These are phyloP conservation scores for Malurus splendens DNA, from an alignment of 2,797 vertebrate genomes.

Conservation along the genomic window DNA sequence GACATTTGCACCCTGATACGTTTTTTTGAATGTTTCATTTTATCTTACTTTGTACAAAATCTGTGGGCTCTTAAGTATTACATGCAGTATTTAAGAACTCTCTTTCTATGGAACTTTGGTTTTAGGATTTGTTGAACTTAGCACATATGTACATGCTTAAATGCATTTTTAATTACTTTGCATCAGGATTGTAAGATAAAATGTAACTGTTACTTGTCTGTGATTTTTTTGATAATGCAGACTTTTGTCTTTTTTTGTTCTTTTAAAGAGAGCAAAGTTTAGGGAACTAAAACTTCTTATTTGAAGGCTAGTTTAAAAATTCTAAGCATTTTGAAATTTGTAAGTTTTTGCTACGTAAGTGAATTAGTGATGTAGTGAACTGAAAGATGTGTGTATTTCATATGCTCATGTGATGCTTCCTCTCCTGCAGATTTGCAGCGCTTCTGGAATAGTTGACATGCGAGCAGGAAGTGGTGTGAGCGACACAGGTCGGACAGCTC, in stretches of 20 bases:
- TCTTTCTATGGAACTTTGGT: not conserved
- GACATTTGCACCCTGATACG: not conserved
- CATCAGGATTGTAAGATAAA: not conserved
- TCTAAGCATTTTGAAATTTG: not conserved
- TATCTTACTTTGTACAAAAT: not conserved
- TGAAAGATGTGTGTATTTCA: not conserved
- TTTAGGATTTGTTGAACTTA: not conserved
- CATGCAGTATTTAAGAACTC: not conserved
- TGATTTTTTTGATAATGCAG: fast-evolving
- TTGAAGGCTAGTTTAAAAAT: not conserved
- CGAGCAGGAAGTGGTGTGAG: slow-evolving; percentile 71
- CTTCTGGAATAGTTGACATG: slow-evolving; percentile 74
- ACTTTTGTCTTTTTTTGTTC: not conserved
- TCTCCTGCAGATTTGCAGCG: slow-evolving; percentile 66
- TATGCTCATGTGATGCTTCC: fast-evolving
- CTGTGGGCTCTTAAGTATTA: not conserved
- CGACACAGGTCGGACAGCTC: slow-evolving; percentile 83
- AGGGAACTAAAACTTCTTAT: not conserved
- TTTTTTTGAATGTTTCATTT: not conserved
- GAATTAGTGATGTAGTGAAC: not conserved
- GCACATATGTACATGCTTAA: not conserved
- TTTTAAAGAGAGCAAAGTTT: not conserved
- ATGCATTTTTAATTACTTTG: not conserved
- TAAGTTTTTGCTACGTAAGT: not conserved
- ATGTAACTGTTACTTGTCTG: not conserved